Base-by-base conservation (phyloP, 2,797 vertebrate genomes). In the Serranus cabrilla region DNA sequence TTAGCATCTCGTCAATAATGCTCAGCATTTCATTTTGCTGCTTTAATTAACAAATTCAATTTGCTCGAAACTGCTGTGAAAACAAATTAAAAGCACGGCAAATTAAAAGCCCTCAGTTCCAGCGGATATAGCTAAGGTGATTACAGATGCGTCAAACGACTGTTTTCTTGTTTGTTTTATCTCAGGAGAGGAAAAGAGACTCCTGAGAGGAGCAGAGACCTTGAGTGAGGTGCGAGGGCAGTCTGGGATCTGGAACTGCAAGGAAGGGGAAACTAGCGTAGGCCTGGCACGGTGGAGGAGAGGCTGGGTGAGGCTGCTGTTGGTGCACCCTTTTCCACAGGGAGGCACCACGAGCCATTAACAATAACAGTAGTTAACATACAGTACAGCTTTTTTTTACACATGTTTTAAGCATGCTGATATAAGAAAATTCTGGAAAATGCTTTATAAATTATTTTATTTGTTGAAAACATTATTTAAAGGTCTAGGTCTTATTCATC, bases 21-120 rank as follows among this genome's bases (percentile, higher is more conserved):
- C 96, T 99, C 96, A 97, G 97, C 96, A 98, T 98, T 99, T 99
- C 97, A 99, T 98, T 99, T 99, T 98, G 96, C 96, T 92, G 96
- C 96, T 97, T 98, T 99, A 99, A 99, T 99, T 99, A 99, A 98
- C 97, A 99, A 99, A 99, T 99, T 98, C 95, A 98, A 99, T 99
- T 99, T 99, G 96, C 96, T 97, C 91, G 95, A 98, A 93, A 92
- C 94, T 88, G 94, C 95, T 96, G 95, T 96, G 95, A 96, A 96
- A 96, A 96, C 95, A 96, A 96, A 96, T 96, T 95, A 95, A 96
- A 96, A 95, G 94, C 94, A 86, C 89, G 71, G 92, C 93, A 95
- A 97, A 97, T 96, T 93, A 96, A 94, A 96, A 96, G 94, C 93
- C 95, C 94, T 93, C 86, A 91, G 95, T 95, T 95, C 93, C 92